A percentile compares a stretch with the other conserved stretches of the same genome.
Evolutionary conservation across 1,140 invertebrate species (phyloP).

Genomic region (Procambarus clarkii): DNA sequence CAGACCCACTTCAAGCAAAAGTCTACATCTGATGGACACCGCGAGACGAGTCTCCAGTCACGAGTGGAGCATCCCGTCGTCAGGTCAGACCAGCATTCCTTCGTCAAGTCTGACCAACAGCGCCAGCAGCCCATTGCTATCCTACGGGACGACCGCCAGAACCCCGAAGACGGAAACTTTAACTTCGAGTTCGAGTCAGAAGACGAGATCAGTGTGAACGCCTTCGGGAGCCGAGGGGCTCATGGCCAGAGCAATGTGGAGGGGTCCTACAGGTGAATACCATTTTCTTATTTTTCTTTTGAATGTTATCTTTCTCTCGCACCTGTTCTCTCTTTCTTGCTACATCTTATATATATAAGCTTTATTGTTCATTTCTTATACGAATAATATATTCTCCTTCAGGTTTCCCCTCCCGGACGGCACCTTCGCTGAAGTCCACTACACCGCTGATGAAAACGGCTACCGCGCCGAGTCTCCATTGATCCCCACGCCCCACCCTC

Average conservation of each 20-base stretch:
- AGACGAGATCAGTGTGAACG: conserved; percentile 28
- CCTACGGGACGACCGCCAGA: conserved; percentile 13
- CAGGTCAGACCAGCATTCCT: neutral
- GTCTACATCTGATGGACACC: neutral
- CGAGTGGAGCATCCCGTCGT: neutral
- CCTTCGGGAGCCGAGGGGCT: neutral
- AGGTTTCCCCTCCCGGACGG: neutral
- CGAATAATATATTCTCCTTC: neutral
- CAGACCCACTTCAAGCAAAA: neutral
- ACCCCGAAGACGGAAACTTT: conserved; percentile 25
- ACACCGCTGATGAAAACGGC: neutral
- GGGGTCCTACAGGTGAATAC: conserved; percentile 19
- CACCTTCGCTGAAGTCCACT: neutral
- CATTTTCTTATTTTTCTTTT: neutral
- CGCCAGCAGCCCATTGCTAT: conserved; percentile 17
- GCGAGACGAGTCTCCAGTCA: neutral
- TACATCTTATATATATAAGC: too few relatives aligned
- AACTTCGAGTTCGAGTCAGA: conserved; percentile 23
- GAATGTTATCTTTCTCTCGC: neutral
- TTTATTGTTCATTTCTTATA: neutral
- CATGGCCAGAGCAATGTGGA: conserved; percentile 22
- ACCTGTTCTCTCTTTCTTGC: too few relatives aligned
- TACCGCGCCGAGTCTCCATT: neutral
- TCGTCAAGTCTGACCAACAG: too few relatives aligned
- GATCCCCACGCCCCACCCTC: neutral